A percentile compares a stretch with the other conserved stretches of the same genome.
Conservation (phyloP, 1,140 invertebrate species). For the Popillia japonica region DNA sequence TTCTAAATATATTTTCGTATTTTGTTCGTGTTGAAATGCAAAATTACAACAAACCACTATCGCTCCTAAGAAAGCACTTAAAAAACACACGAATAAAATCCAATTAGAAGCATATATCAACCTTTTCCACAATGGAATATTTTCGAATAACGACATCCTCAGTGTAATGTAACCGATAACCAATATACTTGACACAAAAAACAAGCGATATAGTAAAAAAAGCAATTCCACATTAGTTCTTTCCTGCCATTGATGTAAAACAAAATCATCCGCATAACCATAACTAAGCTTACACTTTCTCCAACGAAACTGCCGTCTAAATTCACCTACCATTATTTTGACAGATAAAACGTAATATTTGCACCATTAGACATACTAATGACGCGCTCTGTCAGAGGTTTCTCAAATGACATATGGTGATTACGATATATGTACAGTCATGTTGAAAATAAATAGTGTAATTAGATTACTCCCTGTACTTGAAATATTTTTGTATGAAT, state of each 20-base stretch:
- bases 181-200: background rate
- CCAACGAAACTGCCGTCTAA: constrained; percentile 14
- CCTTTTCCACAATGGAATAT: background rate
- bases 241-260: constrained; percentile 31
- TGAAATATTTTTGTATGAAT: too few species aligned
- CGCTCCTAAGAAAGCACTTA: background rate
- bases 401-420: too few species aligned
- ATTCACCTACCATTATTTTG: background rate
- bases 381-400: background rate
- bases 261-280: constrained; percentile 25
- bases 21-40: constrained; percentile 25
- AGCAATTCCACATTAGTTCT: background rate
- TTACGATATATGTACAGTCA: too few species aligned
- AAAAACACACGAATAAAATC: constrained; percentile 13
- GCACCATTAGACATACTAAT: background rate
- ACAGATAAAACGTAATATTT: background rate
- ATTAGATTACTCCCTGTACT: too few species aligned
- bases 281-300: constrained; percentile 13
- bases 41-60: constrained; percentile 23
- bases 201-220: constrained; percentile 9
- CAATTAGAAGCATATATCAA: constrained; percentile 32
- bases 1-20: background rate
- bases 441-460: too few species aligned
- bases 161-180: background rate
- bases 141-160: background rate